Percentiles rank a stretch among this genome's conserved stretches.
These are phyloP conservation scores for Pycnonotus jocosus DNA, from an alignment of 2,113 vertebrate genomes.

Conservation along the genomic window DNA sequence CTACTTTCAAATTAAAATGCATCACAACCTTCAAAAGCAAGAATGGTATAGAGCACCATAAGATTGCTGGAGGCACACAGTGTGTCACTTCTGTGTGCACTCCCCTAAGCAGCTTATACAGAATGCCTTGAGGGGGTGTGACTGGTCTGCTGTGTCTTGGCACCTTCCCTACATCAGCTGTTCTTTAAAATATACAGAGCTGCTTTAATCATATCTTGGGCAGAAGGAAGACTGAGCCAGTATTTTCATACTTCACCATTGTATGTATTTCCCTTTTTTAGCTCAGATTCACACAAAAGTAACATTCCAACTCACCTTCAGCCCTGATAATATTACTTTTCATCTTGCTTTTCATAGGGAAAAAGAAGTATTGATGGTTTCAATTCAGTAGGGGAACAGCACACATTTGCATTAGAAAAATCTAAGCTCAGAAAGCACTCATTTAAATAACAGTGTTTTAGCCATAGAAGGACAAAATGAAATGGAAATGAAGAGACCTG, in stretches of 20 bases:
- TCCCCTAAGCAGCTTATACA: not conserved
- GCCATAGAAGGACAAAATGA: not conserved
- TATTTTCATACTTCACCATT: not conserved
- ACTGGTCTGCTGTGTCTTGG: not conserved
- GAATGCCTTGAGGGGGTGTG: not conserved
- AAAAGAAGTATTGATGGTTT: not conserved
- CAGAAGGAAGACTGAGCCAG: not conserved
- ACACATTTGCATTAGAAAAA: slow-evolving; percentile 4
- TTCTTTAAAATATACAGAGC: not conserved
- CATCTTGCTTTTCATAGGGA: not conserved
- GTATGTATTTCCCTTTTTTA: not conserved
- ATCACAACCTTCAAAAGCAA: not conserved
- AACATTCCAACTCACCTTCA: not conserved
- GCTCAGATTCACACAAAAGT: not conserved
- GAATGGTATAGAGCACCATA: not conserved
- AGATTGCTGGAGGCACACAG: not conserved
- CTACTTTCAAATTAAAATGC: not conserved
- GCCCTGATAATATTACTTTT: not conserved
- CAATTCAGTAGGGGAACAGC: not conserved
- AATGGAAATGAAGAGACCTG: not conserved
- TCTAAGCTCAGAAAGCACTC: not conserved
- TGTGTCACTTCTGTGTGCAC: not conserved
- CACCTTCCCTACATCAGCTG: not conserved
- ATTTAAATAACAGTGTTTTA: slow-evolving; percentile 14
- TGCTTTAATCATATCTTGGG: not conserved